Percentiles rank a stretch among this genome's conserved stretches.
phyloP scores from a whole-genome alignment of 2,888 invertebrate genomes.

The Drosophila algonquin region DNA sequence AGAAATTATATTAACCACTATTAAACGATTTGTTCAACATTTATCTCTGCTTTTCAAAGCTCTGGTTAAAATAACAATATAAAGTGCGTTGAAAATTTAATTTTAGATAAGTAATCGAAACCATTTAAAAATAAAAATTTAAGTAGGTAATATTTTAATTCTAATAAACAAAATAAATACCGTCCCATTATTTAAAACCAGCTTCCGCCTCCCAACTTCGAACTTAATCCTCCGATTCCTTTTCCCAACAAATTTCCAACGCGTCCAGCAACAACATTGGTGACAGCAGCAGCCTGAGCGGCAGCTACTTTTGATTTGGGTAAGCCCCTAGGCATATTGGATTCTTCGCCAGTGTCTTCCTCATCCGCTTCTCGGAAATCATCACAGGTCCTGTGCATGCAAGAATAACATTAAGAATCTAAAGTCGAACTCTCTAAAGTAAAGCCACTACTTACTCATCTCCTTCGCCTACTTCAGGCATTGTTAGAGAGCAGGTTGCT shows the following conservation, averaged over 20 bases:
- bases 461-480: constrained; percentile 91
- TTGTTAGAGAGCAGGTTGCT: constrained; percentile 94
- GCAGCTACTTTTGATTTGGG: constrained; percentile 82
- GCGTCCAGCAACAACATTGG: constrained; percentile 88
- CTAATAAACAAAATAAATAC: not conserved
- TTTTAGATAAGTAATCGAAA: not conserved
- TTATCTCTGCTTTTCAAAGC: not conserved
- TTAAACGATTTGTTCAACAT: not conserved
- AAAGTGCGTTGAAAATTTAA: not conserved
- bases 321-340: constrained; percentile 64
- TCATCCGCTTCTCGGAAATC: constrained; percentile 75
- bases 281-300: constrained; percentile 81
- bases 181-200: constrained; percentile 87
- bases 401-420: not conserved
- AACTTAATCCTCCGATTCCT: constrained; percentile 94
- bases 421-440: not conserved
- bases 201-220: constrained; percentile 93
- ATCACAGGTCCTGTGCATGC: constrained; percentile 58
- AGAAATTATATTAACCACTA: not conserved
- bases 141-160: not conserved
- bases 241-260: constrained; percentile 95
- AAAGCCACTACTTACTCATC: constrained; percentile 84
- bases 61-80: not conserved
- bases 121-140: not conserved
- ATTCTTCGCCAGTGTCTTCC: constrained; percentile 75